Evolutionary conservation across 1,140 invertebrate genomes (phyloP), one percentile per base, ranked within the genome.

Genomic region (Bombus haemorrhoidalis): DNA sequence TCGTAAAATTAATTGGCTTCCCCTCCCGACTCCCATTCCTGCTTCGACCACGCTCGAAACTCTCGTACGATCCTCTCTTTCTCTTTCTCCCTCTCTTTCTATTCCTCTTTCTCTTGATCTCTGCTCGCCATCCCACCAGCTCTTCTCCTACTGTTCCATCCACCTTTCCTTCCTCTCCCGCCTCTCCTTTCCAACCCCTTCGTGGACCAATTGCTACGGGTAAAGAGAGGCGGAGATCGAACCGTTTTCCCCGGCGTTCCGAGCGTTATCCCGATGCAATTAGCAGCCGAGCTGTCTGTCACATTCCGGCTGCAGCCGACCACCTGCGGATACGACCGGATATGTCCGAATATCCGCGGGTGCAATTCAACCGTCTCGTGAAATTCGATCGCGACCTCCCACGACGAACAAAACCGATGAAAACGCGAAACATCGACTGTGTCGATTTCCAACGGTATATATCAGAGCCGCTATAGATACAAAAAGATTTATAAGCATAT

Each of bases 1-100:
- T 92, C 91, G 90, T 92, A 92, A 92, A 92, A 92, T 92, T 92
- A 92, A 92, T 92, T 92, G 91, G 91, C 91, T 92, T 88, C 86
- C 84, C 87, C 85, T 86, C 78, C 87, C 86, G 39, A 72, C 72
- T 86, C 80, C 62, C 90, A 57, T n/a, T 79, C 77, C 39, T 57
- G 59, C 90, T 86, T 85, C 83, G 86, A 86, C 85, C 87, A 71
- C 88, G 84, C 86, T 89, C 84, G 66, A 78, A 89, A 81, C 80
- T 91, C 80, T 72, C 78, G 71, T 83, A 41, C 76, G 72, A 77
- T 39, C 62, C 72, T 32, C 73, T 72, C 76, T 69, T 34, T 62
- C 78, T 57, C 59, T 86, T 22, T 47, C 72, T 32, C 41, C 32
- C 18, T 25, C 28, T 73, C 39, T 72, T 57, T 53, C 77, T 57